Conservation (phyloP, 2,797 vertebrate genomes). For the Gymnothorax javanicus region DNA sequence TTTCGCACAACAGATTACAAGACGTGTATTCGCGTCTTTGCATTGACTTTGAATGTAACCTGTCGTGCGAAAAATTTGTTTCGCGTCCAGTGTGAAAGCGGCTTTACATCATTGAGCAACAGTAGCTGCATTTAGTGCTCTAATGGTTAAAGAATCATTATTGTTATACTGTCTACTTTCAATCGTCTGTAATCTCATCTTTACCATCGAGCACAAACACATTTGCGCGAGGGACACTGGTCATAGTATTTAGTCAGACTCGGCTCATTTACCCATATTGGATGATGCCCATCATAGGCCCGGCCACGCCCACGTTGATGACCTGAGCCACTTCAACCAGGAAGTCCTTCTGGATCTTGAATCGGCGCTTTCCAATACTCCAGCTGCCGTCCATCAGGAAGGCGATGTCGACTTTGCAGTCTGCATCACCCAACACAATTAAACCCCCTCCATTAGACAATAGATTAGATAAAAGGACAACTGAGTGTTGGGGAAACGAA, state of each 20-base stretch:
- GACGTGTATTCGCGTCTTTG: too few relatives aligned
- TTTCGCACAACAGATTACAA: too few relatives aligned
- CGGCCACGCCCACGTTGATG: conserved; percentile 65
- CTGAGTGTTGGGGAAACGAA: not conserved
- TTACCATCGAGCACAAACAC: not conserved
- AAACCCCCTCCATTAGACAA: not conserved
- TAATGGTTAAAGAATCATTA: too few relatives aligned
- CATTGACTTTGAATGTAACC: too few relatives aligned
- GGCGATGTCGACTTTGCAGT: conserved; percentile 75
- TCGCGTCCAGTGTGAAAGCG: too few relatives aligned
- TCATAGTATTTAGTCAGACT: not conserved
- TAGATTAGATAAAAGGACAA: not conserved
- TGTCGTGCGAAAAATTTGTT: too few relatives aligned
- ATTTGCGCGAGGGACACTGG: not conserved
- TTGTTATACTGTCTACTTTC: too few relatives aligned
- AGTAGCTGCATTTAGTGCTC: too few relatives aligned
- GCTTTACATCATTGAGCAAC: too few relatives aligned
- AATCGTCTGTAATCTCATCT: not conserved
- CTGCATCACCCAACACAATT: conserved; percentile 48
- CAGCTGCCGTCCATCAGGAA: conserved; percentile 80
- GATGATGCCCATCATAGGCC: conserved; percentile 76
- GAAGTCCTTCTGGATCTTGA: conserved; percentile 77
- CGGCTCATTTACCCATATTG: conserved; percentile 70
- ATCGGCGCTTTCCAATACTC: conserved; percentile 77
- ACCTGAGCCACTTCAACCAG: conserved; percentile 64